Conservation (phyloP, 2,888 invertebrate species). For the Acronicta alni region DNA sequence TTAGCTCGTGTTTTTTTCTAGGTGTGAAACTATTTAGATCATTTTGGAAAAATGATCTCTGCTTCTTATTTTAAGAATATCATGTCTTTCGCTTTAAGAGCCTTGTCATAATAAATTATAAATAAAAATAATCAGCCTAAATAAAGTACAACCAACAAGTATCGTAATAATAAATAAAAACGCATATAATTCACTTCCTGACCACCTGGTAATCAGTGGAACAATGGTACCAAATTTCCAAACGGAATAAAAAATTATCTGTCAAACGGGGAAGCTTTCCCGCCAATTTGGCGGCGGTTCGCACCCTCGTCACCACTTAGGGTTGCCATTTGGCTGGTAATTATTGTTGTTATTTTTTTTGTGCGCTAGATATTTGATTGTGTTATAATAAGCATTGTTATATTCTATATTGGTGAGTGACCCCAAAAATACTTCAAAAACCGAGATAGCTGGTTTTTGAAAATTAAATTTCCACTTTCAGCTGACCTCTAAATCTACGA, state of each 20-base stretch:
- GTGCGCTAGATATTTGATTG: background rate
- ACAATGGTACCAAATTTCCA: constrained; percentile 80
- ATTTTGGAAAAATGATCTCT: no score
- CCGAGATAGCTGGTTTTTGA: no score
- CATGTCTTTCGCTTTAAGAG: no score
- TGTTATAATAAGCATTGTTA: background rate
- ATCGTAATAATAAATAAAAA: constrained; percentile 35
- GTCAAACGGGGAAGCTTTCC: constrained; percentile 82
- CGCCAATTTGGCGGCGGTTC: constrained; percentile 80
- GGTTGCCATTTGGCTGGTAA: constrained; percentile 65
- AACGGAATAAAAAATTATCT: constrained; percentile 86
- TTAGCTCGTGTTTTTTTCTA: no score
- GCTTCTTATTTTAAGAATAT: no score
- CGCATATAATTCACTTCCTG: constrained; percentile 76
- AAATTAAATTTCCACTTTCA: no score
- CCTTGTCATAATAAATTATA: background rate
- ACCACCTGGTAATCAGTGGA: constrained; percentile 82
- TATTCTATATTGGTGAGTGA: background rate
- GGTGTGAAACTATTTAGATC: no score
- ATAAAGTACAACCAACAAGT: constrained; percentile 8
- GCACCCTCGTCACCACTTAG: constrained; percentile 70
- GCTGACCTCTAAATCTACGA: no score
- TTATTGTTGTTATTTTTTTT: constrained; percentile 26
- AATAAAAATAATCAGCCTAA: background rate
- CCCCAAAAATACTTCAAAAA: no score